A percentile compares a stretch with the other conserved stretches of the same genome.
These are phyloP conservation scores for Dunckerocampus dactyliophorus DNA, from an alignment of 2,113 vertebrate genomes.

Conservation along the genomic window DNA sequence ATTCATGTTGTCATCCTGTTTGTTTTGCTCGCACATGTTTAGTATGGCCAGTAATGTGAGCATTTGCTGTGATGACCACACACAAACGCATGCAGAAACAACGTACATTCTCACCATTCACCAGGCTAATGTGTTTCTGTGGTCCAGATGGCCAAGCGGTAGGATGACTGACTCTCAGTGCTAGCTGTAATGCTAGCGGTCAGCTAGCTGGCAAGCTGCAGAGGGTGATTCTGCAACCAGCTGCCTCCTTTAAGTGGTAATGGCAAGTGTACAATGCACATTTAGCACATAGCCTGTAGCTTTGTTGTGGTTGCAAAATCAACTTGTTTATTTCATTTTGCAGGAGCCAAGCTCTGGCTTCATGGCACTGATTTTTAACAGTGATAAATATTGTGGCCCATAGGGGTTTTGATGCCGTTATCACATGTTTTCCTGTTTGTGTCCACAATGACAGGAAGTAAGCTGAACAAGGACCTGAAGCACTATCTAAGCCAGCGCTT, in stretches of 20 bases:
- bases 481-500: constrained; percentile 94
- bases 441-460: constrained; percentile 78
- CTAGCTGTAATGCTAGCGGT: constrained; percentile 47
- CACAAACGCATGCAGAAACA: constrained; percentile 19
- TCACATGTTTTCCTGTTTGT: constrained; percentile 45
- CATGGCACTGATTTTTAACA: too few relatives aligned
- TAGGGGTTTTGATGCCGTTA: constrained; percentile 18
- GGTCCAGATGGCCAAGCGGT: constrained; percentile 71
- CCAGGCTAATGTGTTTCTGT: constrained; percentile 64
- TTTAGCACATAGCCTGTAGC: constrained; percentile 11
- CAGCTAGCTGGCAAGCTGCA: constrained; percentile 15
- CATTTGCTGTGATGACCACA: constrained; percentile 24
- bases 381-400: background rate
- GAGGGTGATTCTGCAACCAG: constrained; percentile 39
- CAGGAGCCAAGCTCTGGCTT: constrained; percentile 12
- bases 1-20: constrained; percentile 16
- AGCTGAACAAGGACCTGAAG: constrained; percentile 93
- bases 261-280: constrained; percentile 43
- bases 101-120: constrained; percentile 47
- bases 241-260: constrained; percentile 52
- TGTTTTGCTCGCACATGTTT: constrained; percentile 22
- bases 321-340: constrained; percentile 15
- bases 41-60: constrained; percentile 25
- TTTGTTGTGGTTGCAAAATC: constrained; percentile 6
- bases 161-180: constrained; percentile 60